Base-by-base conservation (phyloP, 2,113 vertebrate genomes). In the Motacilla tschutschensis region DNA sequence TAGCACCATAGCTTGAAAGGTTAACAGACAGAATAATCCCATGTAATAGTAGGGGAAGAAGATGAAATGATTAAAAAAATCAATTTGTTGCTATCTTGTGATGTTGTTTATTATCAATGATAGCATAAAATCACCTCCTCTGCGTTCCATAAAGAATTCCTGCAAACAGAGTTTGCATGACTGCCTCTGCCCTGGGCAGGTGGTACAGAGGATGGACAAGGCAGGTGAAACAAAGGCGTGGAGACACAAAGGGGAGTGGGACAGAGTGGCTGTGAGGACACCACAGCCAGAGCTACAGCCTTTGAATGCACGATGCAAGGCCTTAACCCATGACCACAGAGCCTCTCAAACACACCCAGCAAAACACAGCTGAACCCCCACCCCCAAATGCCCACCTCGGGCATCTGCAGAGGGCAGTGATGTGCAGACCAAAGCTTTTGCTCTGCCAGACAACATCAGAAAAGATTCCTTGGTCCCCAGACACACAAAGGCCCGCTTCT, bases 1-100 rank as follows among this genome's bases (percentile, higher is more conserved):
- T 94, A 92, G 84, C 60, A 76, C 36, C 44, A 35, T 48, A 83
- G 55, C 55, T 86, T 88, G 85, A 91, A 88, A 95, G 81, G 84
- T 84, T 91, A 94, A 83, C 40, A 88, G 50, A 78, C 24, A 86
- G 74, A 76, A 86, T 70, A 82, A 79, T 81, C 51, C 33, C 44
- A 73, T 28, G 31, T 67, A 73, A 70, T 55, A 91, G 41, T 5
- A 70, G 15, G 21, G 17, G 24, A 77, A 73, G 46, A 66, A 70
- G 66, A 92, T 44, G 7, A 88, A 91, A 84, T 65, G 3, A 93
- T 86, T 83, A 25, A 40, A 76, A 93, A 72, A 88, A 81, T 79
- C 62, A 51, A 76, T 79, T 79, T 69, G 19, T 63, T 54, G 36
- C 40, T 77, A 33, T 17, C 31, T 60, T 83, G 50, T 58, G 43